These are phyloP conservation scores for Acanthopagrus latus DNA, from an alignment of 2,797 vertebrate genomes.

Conservation along the genomic window DNA sequence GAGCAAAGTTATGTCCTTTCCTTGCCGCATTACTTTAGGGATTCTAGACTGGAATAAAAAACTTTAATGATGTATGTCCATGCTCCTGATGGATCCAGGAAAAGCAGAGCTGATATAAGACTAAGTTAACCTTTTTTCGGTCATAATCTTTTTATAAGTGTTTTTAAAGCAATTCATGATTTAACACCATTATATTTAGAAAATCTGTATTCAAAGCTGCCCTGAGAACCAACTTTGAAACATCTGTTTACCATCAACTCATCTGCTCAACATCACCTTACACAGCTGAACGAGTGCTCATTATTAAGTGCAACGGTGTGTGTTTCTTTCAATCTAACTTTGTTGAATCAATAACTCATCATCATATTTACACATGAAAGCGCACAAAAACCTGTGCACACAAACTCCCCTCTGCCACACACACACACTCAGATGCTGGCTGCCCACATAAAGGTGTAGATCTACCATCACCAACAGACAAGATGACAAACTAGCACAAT, in stretches of 20 bases:
- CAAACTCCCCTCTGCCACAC: background rate
- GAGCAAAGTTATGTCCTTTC: slow-evolving; percentile 75
- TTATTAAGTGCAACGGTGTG: slow-evolving; percentile 45
- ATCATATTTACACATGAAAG: slow-evolving; percentile 54
- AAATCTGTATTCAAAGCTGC: slow-evolving; percentile 9
- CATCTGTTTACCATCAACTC: slow-evolving; percentile 36
- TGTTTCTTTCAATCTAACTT: slow-evolving; percentile 51
- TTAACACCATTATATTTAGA: slow-evolving; percentile 12
- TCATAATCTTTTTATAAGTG: background rate
- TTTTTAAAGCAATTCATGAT: slow-evolving; percentile 25
- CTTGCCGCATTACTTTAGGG: slow-evolving; percentile 40
- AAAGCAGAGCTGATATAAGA: slow-evolving; percentile 37
- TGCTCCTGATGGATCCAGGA: slow-evolving; percentile 39
- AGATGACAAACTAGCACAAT: background rate
- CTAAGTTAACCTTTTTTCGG: slow-evolving; percentile 15
- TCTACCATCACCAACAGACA: background rate
- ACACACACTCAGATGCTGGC: background rate
- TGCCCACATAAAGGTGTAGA: background rate
- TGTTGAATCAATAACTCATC: slow-evolving; percentile 60
- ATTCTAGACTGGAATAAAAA: slow-evolving; percentile 45
- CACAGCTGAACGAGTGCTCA: slow-evolving; percentile 37
- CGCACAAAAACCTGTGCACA: slow-evolving; percentile 13
- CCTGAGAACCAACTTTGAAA: slow-evolving; percentile 15
- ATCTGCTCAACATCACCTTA: slow-evolving; percentile 29
- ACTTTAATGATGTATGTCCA: slow-evolving; percentile 68